Conservation (phyloP, 2,888 invertebrate species). For the Odontocolon sp. region DNA sequence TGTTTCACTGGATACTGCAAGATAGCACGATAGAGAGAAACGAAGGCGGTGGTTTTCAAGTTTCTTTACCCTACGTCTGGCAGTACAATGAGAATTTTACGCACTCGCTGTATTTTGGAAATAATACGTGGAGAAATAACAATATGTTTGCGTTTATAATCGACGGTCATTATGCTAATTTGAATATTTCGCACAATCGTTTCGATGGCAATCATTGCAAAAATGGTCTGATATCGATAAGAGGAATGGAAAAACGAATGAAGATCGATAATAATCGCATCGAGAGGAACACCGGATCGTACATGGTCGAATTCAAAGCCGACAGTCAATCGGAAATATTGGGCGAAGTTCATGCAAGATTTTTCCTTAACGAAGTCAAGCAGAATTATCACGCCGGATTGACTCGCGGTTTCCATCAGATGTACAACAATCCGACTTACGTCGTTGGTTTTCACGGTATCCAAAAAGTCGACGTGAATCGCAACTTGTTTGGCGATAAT, state of each 20-base stretch:
- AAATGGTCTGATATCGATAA: slow-evolving; percentile 88
- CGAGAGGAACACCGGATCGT: slow-evolving; percentile 89
- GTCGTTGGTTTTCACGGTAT: slow-evolving; percentile 96
- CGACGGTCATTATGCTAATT: slow-evolving; percentile 96
- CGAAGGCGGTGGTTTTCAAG: slow-evolving; percentile 91
- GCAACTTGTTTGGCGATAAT: slow-evolving; percentile 94
- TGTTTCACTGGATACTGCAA: slow-evolving; percentile 96
- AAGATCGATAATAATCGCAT: slow-evolving; percentile 91
- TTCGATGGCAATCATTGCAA: slow-evolving; percentile 94
- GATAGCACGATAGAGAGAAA: slow-evolving; percentile 94
- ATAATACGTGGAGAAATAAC: slow-evolving; percentile 94
- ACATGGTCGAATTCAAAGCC: slow-evolving; percentile 92
- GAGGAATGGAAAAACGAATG: slow-evolving; percentile 98
- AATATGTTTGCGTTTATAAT: slow-evolving; percentile 91
- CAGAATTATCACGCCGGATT: slow-evolving; percentile 84
- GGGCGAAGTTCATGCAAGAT: slow-evolving; percentile 90
- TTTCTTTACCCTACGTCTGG: slow-evolving; percentile 96
- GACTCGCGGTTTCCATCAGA: slow-evolving; percentile 77
- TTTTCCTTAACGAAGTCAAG: slow-evolving; percentile 89
- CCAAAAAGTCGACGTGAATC: slow-evolving; percentile 94
- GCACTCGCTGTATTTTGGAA: slow-evolving; percentile 93
- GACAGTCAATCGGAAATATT: slow-evolving; percentile 97
- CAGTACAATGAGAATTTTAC: slow-evolving; percentile 97
- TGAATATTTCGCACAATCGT: slow-evolving; percentile 92
- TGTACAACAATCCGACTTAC: slow-evolving; percentile 85